These are phyloP conservation scores for Zaprionus bogoriensis DNA, from an alignment of 2,888 invertebrate genomes.

Conservation along the genomic window DNA sequence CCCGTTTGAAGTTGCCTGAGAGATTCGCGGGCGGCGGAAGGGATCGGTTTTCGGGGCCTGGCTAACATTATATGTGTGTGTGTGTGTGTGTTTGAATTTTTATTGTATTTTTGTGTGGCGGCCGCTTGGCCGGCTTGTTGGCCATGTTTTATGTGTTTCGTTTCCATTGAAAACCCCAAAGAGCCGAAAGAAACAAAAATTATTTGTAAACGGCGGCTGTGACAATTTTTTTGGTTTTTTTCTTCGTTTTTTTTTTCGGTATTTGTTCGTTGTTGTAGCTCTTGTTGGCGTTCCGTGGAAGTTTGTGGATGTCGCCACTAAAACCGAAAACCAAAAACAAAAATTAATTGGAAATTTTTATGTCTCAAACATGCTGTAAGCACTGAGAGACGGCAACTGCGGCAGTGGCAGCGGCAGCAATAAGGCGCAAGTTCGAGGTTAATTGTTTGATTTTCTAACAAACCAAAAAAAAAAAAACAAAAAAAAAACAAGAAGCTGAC, in stretches of 20 bases:
- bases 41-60: constrained; percentile 41
- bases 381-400: constrained; percentile 28
- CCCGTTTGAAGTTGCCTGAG: constrained; percentile 55
- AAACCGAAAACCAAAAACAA: constrained; percentile 54
- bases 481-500: constrained; percentile 23
- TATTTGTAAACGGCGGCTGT: constrained; percentile 75
- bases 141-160: constrained; percentile 76
- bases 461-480: constrained; percentile 35
- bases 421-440: constrained; percentile 71
- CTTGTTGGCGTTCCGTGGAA: constrained; percentile 63
- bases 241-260: neutral
- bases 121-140: constrained; percentile 58
- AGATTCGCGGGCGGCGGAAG: constrained; percentile 29
- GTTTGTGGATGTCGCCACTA: constrained; percentile 52
- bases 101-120: constrained; percentile 60
- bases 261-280: constrained; percentile 18
- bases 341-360: constrained; percentile 79
- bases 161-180: constrained; percentile 76
- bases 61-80: constrained; percentile 36
- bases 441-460: constrained; percentile 77
- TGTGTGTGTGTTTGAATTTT: constrained; percentile 42
- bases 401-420: constrained; percentile 34
- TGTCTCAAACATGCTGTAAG: constrained; percentile 76
- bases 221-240: constrained; percentile 60
- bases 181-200: constrained; percentile 72